Evolutionary conservation across 2,113 vertebrate genomes (phyloP), one percentile per base, ranked within the genome.

Genomic region (Patagioenas fasciata): DNA sequence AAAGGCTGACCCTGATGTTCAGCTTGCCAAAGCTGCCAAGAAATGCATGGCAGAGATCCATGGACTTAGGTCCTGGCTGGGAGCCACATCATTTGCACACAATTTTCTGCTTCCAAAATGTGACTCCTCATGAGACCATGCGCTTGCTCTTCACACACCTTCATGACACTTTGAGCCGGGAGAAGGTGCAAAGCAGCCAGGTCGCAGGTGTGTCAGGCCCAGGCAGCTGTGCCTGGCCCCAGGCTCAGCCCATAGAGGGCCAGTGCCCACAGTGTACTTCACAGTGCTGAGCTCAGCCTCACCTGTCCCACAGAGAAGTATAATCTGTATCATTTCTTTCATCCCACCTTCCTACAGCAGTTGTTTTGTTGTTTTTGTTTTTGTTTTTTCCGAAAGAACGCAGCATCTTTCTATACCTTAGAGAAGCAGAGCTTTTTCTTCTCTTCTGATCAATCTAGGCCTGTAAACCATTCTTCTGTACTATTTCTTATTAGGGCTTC

Each of bases 141-240:
- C 0, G 0, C 64, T 28, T 15, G 26, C 10, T 72, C 51, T 78
- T 18, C 82, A 66, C 7, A 4, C 4, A 28, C 15, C 28, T 38
- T 34, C 16, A 3, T 8, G 72, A 16, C 9, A 0, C 56, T n/a
- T 66, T 3, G 7, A 42, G 67, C 54, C 42, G 54, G 34, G 36
- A 94, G 58, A 40, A n/a, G 62, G 40, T n/a, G 16, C 26, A 17
- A 50, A 80, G n/a, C 62, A 47, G 57, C 48, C 5, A 1, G 18
- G n/a, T 38, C 28, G 67, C 50, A 25, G 0, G 44, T 5, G 16
- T 21, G 44, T 48, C 80, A 36, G 26, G 36, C 28, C 23, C 89
- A 62, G 38, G 29, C 26, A 40, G 62, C 53, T 0, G 0, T 64
- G 53, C 21, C 53, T 38, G 31, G 67, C 50, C 13, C 5, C 2